Conservation (phyloP, 2,113 vertebrate genomes). For the Morphnarchus princeps region DNA sequence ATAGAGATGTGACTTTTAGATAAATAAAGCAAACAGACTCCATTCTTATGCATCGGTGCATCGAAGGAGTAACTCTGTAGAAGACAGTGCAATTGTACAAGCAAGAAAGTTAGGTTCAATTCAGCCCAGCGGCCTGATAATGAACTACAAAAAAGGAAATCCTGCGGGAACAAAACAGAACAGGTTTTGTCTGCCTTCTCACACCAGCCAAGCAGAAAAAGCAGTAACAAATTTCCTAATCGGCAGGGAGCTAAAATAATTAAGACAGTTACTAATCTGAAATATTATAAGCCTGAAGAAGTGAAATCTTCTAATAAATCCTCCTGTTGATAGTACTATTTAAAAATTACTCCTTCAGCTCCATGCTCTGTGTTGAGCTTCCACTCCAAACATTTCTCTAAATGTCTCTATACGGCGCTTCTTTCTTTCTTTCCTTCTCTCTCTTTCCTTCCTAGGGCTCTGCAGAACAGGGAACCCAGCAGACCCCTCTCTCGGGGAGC, state of each 20-base stretch:
- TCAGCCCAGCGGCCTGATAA: neutral
- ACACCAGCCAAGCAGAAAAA: neutral
- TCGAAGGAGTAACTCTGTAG: accelerated
- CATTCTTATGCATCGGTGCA: accelerated
- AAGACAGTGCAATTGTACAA: accelerated
- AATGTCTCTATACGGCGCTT: accelerated
- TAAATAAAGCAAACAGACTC: neutral
- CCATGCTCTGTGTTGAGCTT: accelerated
- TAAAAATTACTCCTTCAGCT: neutral
- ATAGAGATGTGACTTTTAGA: neutral
- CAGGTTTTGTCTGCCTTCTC: neutral
- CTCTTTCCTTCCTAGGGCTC: accelerated
- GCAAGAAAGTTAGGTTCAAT: neutral
- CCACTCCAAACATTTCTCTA: accelerated
- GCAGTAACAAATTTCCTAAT: neutral
- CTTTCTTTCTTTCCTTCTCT: no score
- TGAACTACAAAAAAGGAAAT: neutral
- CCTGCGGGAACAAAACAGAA: neutral
- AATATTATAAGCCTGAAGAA: neutral
- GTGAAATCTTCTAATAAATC: neutral
- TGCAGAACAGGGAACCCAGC: accelerated
- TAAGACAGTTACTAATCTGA: neutral
- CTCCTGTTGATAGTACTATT: neutral
- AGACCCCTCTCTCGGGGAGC: accelerated
- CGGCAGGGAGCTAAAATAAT: neutral